Conservation (phyloP, 1,140 invertebrate species). For the Ruditapes philippinarum region DNA sequence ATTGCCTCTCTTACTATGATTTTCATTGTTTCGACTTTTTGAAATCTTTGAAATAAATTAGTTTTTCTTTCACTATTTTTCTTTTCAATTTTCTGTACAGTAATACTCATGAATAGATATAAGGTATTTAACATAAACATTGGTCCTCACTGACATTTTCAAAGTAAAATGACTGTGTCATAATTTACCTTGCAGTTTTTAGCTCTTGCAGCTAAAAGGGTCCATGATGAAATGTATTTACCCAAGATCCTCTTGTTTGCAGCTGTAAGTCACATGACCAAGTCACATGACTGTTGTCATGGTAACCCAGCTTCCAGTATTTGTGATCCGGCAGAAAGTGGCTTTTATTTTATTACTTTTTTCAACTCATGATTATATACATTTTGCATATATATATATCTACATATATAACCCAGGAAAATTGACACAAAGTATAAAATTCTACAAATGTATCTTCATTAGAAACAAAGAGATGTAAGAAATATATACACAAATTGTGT, state of each 20-base stretch:
- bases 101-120: no score
- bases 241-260: slow-evolving; percentile 74
- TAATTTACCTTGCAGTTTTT: slow-evolving; percentile 73
- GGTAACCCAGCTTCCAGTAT: slow-evolving; percentile 62
- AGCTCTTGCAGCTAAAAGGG: slow-evolving; percentile 70
- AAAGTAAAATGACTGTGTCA: no score
- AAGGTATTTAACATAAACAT: no score
- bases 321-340: slow-evolving; percentile 25
- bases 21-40: no score
- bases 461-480: no score
- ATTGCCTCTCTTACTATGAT: no score
- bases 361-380: not conserved
- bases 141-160: no score
- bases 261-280: slow-evolving; percentile 71
- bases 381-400: not conserved
- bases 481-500: not conserved
- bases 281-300: slow-evolving; percentile 64
- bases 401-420: not conserved
- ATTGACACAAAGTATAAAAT: not conserved
- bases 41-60: no score
- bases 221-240: slow-evolving; percentile 75
- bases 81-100: no score
- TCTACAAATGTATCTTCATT: no score
- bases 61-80: no score
- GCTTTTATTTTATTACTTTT: slow-evolving; percentile 6